Base-by-base conservation (phyloP, 2,888 invertebrate genomes). In the Chydorus sphaericus region DNA sequence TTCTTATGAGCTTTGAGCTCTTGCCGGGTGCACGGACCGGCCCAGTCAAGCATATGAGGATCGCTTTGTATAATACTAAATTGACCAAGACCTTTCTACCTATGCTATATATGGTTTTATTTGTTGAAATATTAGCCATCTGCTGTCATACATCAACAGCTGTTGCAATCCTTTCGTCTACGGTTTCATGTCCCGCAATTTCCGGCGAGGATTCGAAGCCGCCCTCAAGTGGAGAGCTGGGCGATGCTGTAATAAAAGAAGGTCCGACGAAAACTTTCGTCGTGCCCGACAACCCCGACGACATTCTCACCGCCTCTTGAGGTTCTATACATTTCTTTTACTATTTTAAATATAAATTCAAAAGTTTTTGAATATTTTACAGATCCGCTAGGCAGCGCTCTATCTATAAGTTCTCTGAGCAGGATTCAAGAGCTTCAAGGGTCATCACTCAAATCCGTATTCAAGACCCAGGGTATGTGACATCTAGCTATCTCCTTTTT, bases 191-290 rank as follows among this genome's bases (percentile, higher is more conserved):
- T 82, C 82, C 44, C 77, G 77, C 64, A 80, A 78, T 68, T 82
- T 82, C 67, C 70, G 82, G 76, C 76, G 90, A 70, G 89, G 89
- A 64, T 76, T 86, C 59, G 89, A 89, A 72, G 87, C 88, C 67
- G 93, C 93, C 80, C 89, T 92, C n/a, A n/a, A n/a, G n/a, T n/a
- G n/a, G n/a, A n/a, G n/a, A n/a, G n/a, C n/a, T n/a, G n/a, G n/a
- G n/a, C n/a, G n/a, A n/a, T n/a, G n/a, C n/a, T n/a, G n/a, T n/a
- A n/a, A n/a, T n/a, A n/a, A n/a, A n/a, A n/a, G n/a, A n/a, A n/a
- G n/a, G n/a, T n/a, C n/a, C n/a, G n/a, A n/a, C n/a, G n/a, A n/a
- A n/a, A n/a, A n/a, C n/a, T n/a, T n/a, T n/a, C n/a, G n/a, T n/a
- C n/a, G n/a, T n/a, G n/a, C n/a, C n/a, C n/a, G n/a, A n/a, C n/a